Evolutionary conservation across 2,888 invertebrate genomes (phyloP), one percentile per base, ranked within the genome.

Genomic region (Scaptomyza polygonia): DNA sequence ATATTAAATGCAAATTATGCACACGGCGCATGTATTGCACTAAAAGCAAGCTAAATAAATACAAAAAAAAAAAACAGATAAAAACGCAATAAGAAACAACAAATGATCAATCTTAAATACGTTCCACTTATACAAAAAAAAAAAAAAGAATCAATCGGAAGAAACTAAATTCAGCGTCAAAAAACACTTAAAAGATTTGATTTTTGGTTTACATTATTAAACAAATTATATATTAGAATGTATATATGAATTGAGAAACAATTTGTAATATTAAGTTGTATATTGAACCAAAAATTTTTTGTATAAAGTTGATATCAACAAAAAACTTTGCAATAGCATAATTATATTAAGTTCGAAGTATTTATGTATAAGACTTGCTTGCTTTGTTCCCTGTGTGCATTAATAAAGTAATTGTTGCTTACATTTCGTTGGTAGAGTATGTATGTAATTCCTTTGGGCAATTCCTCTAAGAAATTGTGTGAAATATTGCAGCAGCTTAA

Each of bases 311-410:
- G 21, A 36, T 7, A 25, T 0, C 21, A 3, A 30, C 9, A 29
- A 42, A 32, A 34, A 16, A 21, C 34, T 39, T 14, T 12, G 32
- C 27, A 40, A 21, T 9, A 3, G 61, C 45, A 32, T 64, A 18
- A n/a, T 14, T 36, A 51, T 21, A 14, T n/a, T 39, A 48, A 44
- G 40, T 40, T 53, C 34, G 52, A 58, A 42, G 36, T 49, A 44
- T 42, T 21, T 48, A 30, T 32, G 21, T 43, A 25, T 52, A 67
- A 66, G 44, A 16, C n/a, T 39, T 44, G 52, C 45, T 63, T 70
- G 69, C 53, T 71, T 67, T 56, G 14, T 40, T 53, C 16, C 36
- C 40, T 36, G 34, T 58, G 36, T 64, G 54, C 29, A 55, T 63
- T 62, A 16, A 11, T 3, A 18, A 39, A 9, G 18, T 44, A 2